A percentile compares a stretch with the other conserved stretches of the same genome.
Evolutionary conservation across 1,140 invertebrate species (phyloP).

Genomic region (Dryas iulia): DNA sequence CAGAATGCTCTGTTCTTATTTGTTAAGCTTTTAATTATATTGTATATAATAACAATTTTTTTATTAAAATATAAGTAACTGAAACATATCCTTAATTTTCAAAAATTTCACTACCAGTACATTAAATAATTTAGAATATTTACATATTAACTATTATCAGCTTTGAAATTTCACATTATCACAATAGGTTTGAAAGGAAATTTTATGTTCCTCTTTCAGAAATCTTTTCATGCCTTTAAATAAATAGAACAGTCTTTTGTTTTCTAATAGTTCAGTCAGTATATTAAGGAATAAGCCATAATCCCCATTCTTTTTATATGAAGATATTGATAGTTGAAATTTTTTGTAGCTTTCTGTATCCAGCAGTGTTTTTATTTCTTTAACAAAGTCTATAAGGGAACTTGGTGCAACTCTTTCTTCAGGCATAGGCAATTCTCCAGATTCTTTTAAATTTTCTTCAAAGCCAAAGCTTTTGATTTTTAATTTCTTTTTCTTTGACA

Average conservation of each 20-base stretch:
- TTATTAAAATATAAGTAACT: too few relatives aligned
- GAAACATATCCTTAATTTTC: not conserved
- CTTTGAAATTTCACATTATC: slow-evolving; percentile 61
- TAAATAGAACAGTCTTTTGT: slow-evolving; percentile 81
- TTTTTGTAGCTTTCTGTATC: slow-evolving; percentile 79
- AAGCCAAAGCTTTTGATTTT: slow-evolving; percentile 79
- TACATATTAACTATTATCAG: slow-evolving; percentile 24
- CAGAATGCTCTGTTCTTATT: too few relatives aligned
- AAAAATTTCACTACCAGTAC: slow-evolving; percentile 5
- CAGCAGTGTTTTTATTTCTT: slow-evolving; percentile 80
- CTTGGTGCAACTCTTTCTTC: slow-evolving; percentile 66
- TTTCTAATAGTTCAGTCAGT: slow-evolving; percentile 79
- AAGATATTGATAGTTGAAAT: slow-evolving; percentile 82
- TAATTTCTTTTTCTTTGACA: slow-evolving; percentile 75
- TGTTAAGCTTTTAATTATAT: too few relatives aligned
- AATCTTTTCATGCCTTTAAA: slow-evolving; percentile 83
- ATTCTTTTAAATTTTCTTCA: slow-evolving; percentile 55
- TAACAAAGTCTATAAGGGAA: slow-evolving; percentile 76
- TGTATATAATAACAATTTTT: too few relatives aligned
- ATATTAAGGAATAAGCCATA: slow-evolving; percentile 77
- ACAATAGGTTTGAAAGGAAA: slow-evolving; percentile 79
- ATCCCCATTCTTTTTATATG: slow-evolving; percentile 81
- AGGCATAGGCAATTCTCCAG: slow-evolving; percentile 22
- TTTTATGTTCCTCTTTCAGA: slow-evolving; percentile 81
- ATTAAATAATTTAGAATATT: not conserved